phyloP scores from a whole-genome alignment of 2,888 invertebrate genomes.

The Elegia similella region DNA sequence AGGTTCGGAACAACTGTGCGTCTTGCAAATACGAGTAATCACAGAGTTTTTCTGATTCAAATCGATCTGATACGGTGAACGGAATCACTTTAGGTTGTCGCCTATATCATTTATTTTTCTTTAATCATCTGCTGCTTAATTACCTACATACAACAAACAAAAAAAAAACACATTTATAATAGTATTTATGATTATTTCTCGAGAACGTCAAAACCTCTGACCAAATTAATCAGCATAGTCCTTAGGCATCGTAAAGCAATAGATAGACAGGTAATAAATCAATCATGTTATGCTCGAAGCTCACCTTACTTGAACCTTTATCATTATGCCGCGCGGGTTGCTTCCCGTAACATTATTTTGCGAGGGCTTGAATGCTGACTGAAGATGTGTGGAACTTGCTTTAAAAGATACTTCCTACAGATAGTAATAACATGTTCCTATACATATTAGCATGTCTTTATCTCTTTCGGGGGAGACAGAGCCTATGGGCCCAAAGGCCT shows the following conservation, averaged over 20 bases:
- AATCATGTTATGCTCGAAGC: background rate
- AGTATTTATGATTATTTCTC: background rate
- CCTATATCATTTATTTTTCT: too few species aligned
- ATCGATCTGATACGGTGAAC: too few species aligned
- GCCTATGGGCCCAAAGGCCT: too few species aligned
- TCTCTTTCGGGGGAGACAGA: too few species aligned
- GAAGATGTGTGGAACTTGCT: background rate
- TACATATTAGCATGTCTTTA: too few species aligned
- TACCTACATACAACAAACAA: too few species aligned
- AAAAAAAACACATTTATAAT: background rate
- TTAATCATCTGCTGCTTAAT: too few species aligned
- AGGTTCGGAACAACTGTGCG: too few species aligned
- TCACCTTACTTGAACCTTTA: constrained; percentile 1
- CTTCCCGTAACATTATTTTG: background rate
- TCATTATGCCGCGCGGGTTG: background rate
- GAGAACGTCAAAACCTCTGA: background rate
- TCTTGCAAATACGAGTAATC: too few species aligned
- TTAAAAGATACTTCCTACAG: background rate
- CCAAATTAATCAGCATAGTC: background rate
- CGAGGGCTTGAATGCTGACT: background rate
- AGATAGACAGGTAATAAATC: background rate
- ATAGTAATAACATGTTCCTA: background rate
- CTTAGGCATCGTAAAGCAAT: background rate
- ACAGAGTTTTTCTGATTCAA: too few species aligned
- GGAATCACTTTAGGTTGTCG: too few species aligned